A percentile compares a stretch with the other conserved stretches of the same genome.
Evolutionary conservation across 2,888 invertebrate species (phyloP).

Genomic region (Creontiades dilutus): DNA sequence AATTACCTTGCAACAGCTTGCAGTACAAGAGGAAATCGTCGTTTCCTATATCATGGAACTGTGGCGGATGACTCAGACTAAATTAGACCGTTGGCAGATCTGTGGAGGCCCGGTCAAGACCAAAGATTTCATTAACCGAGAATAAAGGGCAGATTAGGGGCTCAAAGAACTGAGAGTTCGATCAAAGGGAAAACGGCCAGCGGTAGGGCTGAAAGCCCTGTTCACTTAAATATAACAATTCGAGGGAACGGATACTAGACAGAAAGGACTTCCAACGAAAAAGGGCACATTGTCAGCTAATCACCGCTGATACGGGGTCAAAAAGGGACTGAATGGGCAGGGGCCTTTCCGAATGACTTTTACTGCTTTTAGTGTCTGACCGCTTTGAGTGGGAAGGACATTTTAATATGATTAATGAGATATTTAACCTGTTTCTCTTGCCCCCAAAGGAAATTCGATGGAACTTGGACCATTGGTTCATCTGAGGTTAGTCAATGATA

Average conservation of each 20-base stretch:
- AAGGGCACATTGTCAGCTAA: constrained; percentile 13
- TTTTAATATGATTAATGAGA: constrained; percentile 4
- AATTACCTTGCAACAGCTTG: too few relatives aligned
- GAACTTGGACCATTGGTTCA: not conserved
- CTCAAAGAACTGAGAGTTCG: not conserved
- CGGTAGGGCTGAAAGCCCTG: not conserved
- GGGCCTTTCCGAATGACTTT: constrained; percentile 10
- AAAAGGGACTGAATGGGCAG: not conserved
- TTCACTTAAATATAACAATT: constrained; percentile 10
- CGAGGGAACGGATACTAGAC: not conserved
- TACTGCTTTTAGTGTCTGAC: not conserved
- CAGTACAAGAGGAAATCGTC: too few relatives aligned
- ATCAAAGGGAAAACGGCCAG: constrained; percentile 23
- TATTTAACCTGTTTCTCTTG: not conserved
- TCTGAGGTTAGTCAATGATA: not conserved
- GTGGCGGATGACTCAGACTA: not conserved
- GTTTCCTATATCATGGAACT: not conserved
- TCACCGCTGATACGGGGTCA: constrained; percentile 20
- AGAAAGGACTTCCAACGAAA: constrained; percentile 32
- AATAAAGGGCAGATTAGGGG: constrained; percentile 24
- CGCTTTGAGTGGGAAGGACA: not conserved
- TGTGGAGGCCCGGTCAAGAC: not conserved
- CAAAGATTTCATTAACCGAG: constrained; percentile 19
- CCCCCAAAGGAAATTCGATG: too few relatives aligned
- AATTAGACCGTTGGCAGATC: not conserved